phyloP scores from a whole-genome alignment of 1,140 invertebrate species.

The Caenorhabditis brenneri region DNA sequence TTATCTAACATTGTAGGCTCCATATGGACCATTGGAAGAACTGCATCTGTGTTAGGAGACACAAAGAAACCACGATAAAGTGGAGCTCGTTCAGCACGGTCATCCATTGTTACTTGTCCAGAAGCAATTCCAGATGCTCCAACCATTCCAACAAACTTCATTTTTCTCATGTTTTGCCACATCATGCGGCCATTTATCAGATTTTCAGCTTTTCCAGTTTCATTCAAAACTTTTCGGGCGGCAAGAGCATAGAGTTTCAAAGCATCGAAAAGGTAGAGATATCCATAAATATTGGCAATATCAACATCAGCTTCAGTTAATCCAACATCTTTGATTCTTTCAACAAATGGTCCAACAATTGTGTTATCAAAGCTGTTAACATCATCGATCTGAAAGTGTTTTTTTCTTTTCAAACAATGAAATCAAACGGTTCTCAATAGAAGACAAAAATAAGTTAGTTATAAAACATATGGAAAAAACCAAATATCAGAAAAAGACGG shows the following conservation, averaged over 20 bases:
- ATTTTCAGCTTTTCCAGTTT: constrained; percentile 58
- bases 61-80: constrained; percentile 68
- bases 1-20: constrained; percentile 60
- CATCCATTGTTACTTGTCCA: constrained; percentile 66
- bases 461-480: no score
- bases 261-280: constrained; percentile 67
- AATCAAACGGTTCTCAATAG: no score
- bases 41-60: constrained; percentile 65
- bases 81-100: constrained; percentile 67
- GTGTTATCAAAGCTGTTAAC: constrained; percentile 70
- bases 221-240: constrained; percentile 61
- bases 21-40: constrained; percentile 69
- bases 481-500: no score
- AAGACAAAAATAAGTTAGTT: no score
- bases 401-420: no score
- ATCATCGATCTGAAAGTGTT: constrained; percentile 65
- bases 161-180: constrained; percentile 67
- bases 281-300: constrained; percentile 68
- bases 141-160: constrained; percentile 66
- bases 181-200: constrained; percentile 62
- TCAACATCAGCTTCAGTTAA: constrained; percentile 65
- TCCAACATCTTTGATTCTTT: constrained; percentile 62
- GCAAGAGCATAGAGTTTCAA: constrained; percentile 68
- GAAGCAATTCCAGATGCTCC: constrained; percentile 61
- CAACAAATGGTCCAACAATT: constrained; percentile 59